These are phyloP conservation scores for Hydrolagus colliei DNA, from an alignment of 2,797 vertebrate genomes.

Conservation along the genomic window DNA sequence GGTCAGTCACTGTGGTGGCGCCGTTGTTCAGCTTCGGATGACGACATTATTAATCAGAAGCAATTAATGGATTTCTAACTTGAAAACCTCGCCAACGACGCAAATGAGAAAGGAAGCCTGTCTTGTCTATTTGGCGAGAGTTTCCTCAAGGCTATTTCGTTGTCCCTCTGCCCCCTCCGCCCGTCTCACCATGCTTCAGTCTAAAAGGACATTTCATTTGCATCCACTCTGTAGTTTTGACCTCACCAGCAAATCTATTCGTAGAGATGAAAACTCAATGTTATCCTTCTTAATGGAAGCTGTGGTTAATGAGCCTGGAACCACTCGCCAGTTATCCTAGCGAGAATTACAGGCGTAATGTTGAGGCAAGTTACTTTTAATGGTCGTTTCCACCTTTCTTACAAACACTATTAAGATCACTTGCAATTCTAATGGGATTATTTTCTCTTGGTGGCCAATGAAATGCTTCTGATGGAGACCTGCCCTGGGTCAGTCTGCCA, in stretches of 20 bases:
- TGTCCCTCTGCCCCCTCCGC: not conserved
- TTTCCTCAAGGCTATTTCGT: not conserved
- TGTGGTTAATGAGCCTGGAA: conserved; percentile 9
- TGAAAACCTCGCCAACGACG: not conserved
- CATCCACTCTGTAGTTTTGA: not conserved
- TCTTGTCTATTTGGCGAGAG: not conserved
- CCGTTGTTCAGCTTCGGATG: not conserved
- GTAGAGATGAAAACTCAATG: not conserved
- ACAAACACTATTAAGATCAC: not conserved
- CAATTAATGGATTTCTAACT: not conserved
- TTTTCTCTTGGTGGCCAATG: not conserved
- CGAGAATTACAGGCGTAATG: not conserved
- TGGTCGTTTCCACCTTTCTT: not conserved
- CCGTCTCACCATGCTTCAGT: not conserved
- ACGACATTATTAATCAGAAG: not conserved
- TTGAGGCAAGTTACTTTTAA: not conserved
- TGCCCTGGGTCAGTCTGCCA: not conserved
- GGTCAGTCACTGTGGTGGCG: not conserved
- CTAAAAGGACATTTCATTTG: not conserved
- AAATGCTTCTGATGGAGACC: not conserved
- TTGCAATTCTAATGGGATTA: not conserved
- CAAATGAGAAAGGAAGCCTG: no score
- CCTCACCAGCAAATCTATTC: not conserved
- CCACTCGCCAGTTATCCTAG: not conserved
- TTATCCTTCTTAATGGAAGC: not conserved